phyloP scores from a whole-genome alignment of 2,113 vertebrate species.

The Sardina pilchardus region DNA sequence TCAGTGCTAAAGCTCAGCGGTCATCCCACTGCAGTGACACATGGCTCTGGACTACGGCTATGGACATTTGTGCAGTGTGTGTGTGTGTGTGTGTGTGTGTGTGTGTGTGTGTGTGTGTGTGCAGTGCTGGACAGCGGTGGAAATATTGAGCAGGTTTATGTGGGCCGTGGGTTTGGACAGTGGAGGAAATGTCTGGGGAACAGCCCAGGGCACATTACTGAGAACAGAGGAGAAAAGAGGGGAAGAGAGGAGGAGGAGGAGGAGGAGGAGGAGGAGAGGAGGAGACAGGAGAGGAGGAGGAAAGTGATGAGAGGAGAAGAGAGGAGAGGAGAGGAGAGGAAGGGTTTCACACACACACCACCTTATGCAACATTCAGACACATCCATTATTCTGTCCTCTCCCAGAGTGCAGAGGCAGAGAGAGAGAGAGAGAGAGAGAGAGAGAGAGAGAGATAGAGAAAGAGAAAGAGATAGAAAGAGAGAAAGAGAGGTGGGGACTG shows the following conservation, averaged over 20 bases:
- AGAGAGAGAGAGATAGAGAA: conserved; percentile 18
- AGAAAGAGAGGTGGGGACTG: not conserved
- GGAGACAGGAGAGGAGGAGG: conserved; percentile 29
- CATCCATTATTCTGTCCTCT: conserved; percentile 41
- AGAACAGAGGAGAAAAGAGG: not conserved
- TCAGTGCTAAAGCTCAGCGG: not conserved
- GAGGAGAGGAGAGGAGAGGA: conserved; percentile 2
- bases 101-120: too few species aligned
- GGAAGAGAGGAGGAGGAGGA: not conserved
- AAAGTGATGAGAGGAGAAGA: too few species aligned
- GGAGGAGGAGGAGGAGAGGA: conserved; percentile 28
- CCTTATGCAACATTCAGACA: conserved; percentile 55
- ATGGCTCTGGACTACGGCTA: not conserved
- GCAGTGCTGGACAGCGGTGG: not conserved
- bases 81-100: too few species aligned
- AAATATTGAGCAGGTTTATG: not conserved
- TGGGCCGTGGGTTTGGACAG: not conserved
- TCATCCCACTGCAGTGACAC: not conserved
- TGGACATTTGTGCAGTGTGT: not conserved
- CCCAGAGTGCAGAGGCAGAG: conserved; percentile 27
- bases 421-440: not conserved
- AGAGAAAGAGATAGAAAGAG: conserved; percentile 8
- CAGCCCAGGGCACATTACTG: not conserved
- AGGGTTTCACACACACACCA: conserved; percentile 57
- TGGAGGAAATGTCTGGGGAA: not conserved